Conservation (phyloP, 2,113 vertebrate genomes). For the Pogona vitticeps region DNA sequence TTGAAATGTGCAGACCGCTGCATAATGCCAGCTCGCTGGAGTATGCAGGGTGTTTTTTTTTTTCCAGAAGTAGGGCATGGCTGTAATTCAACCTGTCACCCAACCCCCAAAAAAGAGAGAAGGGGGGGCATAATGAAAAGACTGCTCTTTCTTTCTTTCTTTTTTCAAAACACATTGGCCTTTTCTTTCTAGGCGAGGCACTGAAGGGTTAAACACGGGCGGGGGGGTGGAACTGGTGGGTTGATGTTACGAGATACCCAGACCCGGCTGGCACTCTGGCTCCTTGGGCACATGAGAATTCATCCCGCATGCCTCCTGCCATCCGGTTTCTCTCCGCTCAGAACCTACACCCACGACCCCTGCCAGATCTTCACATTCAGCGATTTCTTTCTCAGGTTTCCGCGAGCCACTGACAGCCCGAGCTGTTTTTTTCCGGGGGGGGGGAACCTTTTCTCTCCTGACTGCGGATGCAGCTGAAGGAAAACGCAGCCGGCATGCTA, state of each 20-base stretch:
- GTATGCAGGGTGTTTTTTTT: slow-evolving; percentile 39
- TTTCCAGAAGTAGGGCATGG: slow-evolving; percentile 31
- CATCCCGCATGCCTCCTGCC: slow-evolving; percentile 71
- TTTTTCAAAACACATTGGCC: background rate
- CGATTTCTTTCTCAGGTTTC: slow-evolving; percentile 81
- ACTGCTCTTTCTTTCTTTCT: background rate
- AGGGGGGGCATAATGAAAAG: no score
- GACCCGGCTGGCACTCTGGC: slow-evolving; percentile 62
- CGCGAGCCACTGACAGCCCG: slow-evolving; percentile 77
- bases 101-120: background rate
- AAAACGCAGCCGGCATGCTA: slow-evolving; percentile 78
- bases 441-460: slow-evolving; percentile 70
- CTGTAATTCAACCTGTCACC: slow-evolving; percentile 31
- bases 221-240: background rate
- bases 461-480: slow-evolving; percentile 80
- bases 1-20: slow-evolving; percentile 38
- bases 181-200: slow-evolving; percentile 35
- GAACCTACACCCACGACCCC: slow-evolving; percentile 74
- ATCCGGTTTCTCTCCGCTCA: slow-evolving; percentile 77
- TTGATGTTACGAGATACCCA: slow-evolving; percentile 61
- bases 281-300: slow-evolving; percentile 69
- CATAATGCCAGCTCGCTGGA: background rate
- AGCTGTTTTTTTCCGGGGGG: slow-evolving; percentile 72
- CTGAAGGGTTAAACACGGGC: slow-evolving; percentile 23
- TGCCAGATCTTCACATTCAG: slow-evolving; percentile 79